Conservation (phyloP, 2,113 vertebrate species). For the Oryzias melastigma region DNA sequence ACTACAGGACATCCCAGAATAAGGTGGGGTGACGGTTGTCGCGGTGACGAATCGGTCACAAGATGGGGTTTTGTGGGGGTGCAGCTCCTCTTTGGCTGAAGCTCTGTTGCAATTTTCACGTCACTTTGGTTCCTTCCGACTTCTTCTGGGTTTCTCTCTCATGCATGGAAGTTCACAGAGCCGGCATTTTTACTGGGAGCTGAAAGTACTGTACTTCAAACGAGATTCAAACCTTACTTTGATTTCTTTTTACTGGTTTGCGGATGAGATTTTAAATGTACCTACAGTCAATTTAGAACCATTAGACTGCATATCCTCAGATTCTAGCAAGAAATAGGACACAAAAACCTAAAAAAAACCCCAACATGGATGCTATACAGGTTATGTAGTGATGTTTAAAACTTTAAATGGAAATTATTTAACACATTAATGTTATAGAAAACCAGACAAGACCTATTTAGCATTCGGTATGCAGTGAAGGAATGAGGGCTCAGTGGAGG, state of each 20-base stretch:
- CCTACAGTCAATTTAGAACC: background rate
- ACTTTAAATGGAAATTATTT: slow-evolving; percentile 1
- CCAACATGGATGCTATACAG: too few relatives aligned
- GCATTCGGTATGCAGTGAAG: background rate
- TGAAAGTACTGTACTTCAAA: background rate
- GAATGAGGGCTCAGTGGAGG: slow-evolving; percentile 1
- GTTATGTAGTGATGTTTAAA: background rate
- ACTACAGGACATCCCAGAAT: slow-evolving; percentile 80
- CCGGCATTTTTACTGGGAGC: background rate
- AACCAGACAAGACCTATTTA: slow-evolving; percentile 12
- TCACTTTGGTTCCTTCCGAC: slow-evolving; percentile 26
- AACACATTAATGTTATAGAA: background rate
- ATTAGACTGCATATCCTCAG: background rate
- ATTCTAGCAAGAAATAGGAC: background rate
- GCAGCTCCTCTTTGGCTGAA: slow-evolving; percentile 22
- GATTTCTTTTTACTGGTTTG: background rate
- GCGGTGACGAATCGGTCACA: slow-evolving; percentile 70
- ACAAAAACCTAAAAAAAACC: background rate
- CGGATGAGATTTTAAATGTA: background rate
- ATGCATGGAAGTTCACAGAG: background rate
- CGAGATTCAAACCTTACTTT: background rate
- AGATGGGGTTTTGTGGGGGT: slow-evolving; percentile 42
- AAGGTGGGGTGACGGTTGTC: slow-evolving; percentile 65
- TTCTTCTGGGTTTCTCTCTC: slow-evolving; percentile 24
- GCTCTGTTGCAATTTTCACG: slow-evolving; percentile 43